Conservation (phyloP, 2,113 vertebrate species). For the Suricata suricatta region DNA sequence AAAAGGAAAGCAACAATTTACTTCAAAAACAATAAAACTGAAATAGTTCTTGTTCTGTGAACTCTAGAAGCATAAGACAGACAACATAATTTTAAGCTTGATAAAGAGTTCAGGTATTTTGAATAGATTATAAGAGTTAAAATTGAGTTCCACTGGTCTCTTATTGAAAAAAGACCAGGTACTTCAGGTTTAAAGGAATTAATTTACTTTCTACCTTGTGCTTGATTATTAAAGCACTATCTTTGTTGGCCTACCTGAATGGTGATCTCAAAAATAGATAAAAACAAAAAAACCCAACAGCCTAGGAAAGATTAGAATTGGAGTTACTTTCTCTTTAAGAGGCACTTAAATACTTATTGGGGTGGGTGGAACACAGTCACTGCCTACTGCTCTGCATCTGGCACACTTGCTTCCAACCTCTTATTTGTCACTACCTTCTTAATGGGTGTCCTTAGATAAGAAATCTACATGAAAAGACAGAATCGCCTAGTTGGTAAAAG, state of each 20-base stretch:
- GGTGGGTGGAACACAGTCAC: not conserved
- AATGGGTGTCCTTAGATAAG: not conserved
- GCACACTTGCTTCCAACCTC: not conserved
- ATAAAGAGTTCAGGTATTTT: constrained; percentile 22
- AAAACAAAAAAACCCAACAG: not conserved
- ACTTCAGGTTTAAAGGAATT: not conserved
- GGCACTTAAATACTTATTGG: not conserved
- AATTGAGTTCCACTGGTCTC: not conserved
- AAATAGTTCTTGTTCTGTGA: not conserved
- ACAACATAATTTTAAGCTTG: not conserved
- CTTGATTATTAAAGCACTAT: not conserved
- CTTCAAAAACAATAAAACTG: not conserved
- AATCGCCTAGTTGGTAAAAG: not conserved
- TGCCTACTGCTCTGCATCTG: not conserved
- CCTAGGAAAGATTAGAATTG: not conserved
- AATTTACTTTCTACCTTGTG: not conserved
- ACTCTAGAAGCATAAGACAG: not conserved
- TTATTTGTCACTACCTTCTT: not conserved
- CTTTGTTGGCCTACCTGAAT: not conserved
- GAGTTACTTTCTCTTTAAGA: not conserved
- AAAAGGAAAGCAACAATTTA: constrained; percentile 10
- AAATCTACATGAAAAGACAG: not conserved
- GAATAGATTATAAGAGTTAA: not conserved
- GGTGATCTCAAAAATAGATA: not conserved
- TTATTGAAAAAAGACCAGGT: not conserved